phyloP scores from a whole-genome alignment of 2,797 vertebrate genomes.

The Lacerta viridis region DNA sequence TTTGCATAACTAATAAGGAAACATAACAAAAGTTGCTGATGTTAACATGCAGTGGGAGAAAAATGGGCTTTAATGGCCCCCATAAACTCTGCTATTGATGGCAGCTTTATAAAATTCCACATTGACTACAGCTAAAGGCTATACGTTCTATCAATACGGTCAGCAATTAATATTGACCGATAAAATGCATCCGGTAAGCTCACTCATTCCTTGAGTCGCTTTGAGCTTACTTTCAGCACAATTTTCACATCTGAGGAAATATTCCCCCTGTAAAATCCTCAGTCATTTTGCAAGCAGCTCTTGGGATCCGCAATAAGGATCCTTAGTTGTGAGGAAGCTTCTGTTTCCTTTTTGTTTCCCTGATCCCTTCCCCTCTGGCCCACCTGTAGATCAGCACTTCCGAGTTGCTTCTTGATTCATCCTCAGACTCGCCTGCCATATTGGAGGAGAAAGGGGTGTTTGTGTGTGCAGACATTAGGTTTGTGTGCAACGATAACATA shows the following conservation, averaged over 20 bases:
- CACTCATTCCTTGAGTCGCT: slow-evolving; percentile 63
- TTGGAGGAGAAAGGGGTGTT: too few relatives aligned
- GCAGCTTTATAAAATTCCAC: slow-evolving; percentile 70
- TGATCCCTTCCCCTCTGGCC: background rate
- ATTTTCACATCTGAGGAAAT: slow-evolving; percentile 57
- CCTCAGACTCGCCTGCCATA: too few relatives aligned
- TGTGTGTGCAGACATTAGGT: too few relatives aligned
- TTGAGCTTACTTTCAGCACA: slow-evolving; percentile 53
- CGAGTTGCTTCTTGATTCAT: too few relatives aligned
- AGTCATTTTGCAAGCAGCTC: slow-evolving; percentile 26
- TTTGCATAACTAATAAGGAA: slow-evolving; percentile 78
- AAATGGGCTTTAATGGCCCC: slow-evolving; percentile 79
- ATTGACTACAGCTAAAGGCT: slow-evolving; percentile 77
- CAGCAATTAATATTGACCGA: slow-evolving; percentile 80
- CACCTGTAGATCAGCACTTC: background rate
- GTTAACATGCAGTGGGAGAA: slow-evolving; percentile 74
- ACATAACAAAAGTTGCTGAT: slow-evolving; percentile 75
- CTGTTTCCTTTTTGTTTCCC: slow-evolving; percentile 6
- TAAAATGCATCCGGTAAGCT: slow-evolving; percentile 69
- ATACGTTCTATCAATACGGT: slow-evolving; percentile 78
- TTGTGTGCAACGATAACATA: too few relatives aligned
- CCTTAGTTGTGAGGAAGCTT: background rate
- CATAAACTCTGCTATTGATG: slow-evolving; percentile 80
- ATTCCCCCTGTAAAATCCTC: slow-evolving; percentile 46
- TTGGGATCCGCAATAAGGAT: background rate